These are phyloP conservation scores for Riptortus pedestris DNA, from an alignment of 1,140 invertebrate genomes.

Conservation along the genomic window DNA sequence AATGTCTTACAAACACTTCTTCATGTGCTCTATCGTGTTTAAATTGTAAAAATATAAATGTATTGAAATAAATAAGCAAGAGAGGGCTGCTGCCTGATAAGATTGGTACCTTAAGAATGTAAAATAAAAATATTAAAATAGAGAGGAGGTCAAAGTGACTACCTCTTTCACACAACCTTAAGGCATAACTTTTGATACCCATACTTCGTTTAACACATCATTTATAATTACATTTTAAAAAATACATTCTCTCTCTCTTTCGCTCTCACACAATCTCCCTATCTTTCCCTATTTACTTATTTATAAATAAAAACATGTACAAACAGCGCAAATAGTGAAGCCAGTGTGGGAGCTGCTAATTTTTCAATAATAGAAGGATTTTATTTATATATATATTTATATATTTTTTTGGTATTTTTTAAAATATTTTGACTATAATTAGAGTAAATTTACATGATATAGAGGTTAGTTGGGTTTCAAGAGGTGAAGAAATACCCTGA, in stretches of 20 bases:
- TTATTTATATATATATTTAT: constrained; percentile 12
- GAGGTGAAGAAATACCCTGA: constrained; percentile 19
- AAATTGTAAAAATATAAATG: not conserved
- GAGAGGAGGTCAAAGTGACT: not conserved
- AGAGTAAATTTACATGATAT: constrained; percentile 21
- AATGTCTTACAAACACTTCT: too few relatives aligned
- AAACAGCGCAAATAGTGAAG: constrained; percentile 27
- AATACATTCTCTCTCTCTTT: constrained; percentile 7
- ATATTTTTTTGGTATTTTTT: constrained; percentile 19
- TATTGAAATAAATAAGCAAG: not conserved
- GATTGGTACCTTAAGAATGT: constrained; percentile 3
- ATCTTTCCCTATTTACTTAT: constrained; percentile 9
- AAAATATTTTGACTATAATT: constrained; percentile 15
- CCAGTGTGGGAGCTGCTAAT: constrained; percentile 27
- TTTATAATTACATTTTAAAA: constrained; percentile 16
- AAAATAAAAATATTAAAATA: constrained; percentile 17
- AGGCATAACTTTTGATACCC: constrained; percentile 15
- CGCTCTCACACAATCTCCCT: constrained; percentile 2
- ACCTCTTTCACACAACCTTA: constrained; percentile 16
- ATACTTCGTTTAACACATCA: constrained; percentile 17
- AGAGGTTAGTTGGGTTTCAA: not conserved
- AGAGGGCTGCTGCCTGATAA: constrained; percentile 4
- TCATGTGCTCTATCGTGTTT: not conserved
- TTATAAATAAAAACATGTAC: constrained; percentile 18
- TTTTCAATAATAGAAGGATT: constrained; percentile 17